Percentiles rank a stretch among this genome's conserved stretches.
phyloP scores from a whole-genome alignment of 2,113 vertebrate species.

The Cisticola juncidis region DNA sequence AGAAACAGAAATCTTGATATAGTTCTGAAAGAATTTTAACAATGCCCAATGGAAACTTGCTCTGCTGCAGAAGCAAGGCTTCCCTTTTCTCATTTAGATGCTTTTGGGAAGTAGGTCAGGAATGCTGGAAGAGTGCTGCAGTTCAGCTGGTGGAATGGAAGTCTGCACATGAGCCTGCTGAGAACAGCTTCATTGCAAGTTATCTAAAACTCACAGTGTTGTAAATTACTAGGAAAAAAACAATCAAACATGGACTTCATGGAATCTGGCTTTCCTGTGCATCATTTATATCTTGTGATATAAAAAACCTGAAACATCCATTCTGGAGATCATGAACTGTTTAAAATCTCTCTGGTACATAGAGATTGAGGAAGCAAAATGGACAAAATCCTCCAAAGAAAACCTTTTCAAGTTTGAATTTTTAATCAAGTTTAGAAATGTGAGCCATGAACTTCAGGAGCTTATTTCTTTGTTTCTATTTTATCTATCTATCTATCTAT shows the following conservation, averaged over 20 bases:
- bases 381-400: background rate
- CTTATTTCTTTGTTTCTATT: background rate
- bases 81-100: background rate
- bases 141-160: background rate
- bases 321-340: background rate
- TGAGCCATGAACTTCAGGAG: background rate
- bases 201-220: background rate
- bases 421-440: background rate
- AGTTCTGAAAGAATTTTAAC: background rate
- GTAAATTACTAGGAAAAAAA: background rate
- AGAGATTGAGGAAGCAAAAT: background rate
- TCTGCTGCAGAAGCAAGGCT: background rate
- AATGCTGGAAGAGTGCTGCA: background rate
- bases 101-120: background rate
- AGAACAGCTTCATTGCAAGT: background rate
- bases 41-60: background rate
- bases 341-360: background rate
- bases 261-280: background rate
- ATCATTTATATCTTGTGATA: background rate
- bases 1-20: background rate
- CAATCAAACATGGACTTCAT: background rate
- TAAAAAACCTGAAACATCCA: background rate
- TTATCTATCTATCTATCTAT: too few species aligned
- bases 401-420: background rate
- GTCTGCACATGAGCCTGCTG: background rate